A percentile compares a stretch with the other conserved stretches of the same genome.
Evolutionary conservation across 2,113 vertebrate species (phyloP).

Genomic region (Saguinus imperator): DNA sequence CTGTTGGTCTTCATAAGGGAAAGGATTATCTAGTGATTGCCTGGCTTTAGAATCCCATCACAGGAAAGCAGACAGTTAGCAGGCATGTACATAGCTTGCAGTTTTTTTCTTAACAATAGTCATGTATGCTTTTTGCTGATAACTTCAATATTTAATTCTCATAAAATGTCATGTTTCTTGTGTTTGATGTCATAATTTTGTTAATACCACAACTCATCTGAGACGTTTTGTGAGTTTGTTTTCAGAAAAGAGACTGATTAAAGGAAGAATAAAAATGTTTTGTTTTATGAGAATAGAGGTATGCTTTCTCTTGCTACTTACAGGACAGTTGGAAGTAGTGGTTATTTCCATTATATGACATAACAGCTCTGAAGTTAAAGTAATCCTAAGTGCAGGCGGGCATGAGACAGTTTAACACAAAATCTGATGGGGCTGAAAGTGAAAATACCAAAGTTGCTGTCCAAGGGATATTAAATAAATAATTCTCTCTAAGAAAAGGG

Average conservation of each 20-base stretch:
- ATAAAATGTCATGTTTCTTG: slow-evolving; percentile 30
- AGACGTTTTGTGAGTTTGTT: neutral
- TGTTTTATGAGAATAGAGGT: neutral
- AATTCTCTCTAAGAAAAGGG: neutral
- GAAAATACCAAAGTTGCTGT: neutral
- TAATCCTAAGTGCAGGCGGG: neutral
- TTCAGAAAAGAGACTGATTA: neutral
- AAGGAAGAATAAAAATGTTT: neutral
- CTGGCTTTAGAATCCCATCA: slow-evolving; percentile 9
- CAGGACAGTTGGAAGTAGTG: neutral
- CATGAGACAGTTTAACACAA: neutral
- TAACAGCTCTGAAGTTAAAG: neutral
- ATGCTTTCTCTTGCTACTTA: neutral
- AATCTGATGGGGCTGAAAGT: neutral
- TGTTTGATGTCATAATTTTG: slow-evolving; percentile 44
- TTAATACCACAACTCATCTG: neutral
- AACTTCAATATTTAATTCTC: neutral
- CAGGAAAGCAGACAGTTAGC: slow-evolving; percentile 1
- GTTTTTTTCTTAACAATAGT: neutral
- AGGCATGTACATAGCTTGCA: neutral
- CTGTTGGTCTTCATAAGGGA: neutral
- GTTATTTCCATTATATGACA: neutral
- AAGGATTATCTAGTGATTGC: neutral
- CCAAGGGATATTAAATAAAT: neutral
- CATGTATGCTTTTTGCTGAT: slow-evolving; percentile 18